Evolutionary conservation across 2,797 vertebrate genomes (phyloP).

Genomic region (Macroramphosus scolopax): DNA sequence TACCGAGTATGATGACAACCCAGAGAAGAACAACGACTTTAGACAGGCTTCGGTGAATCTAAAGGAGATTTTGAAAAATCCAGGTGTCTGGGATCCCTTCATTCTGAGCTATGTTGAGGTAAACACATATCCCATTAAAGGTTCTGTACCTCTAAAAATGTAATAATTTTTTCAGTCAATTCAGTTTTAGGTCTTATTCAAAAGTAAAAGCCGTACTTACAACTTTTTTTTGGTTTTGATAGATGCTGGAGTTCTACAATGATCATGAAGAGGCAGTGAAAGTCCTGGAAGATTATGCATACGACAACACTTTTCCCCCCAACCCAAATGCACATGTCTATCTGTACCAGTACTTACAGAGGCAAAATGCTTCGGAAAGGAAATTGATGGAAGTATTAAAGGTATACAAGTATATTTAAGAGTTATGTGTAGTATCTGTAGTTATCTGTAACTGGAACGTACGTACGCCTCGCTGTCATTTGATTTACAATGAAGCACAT

Average conservation of each 20-base stretch:
- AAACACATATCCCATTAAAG: conserved; percentile 41
- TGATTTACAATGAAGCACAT: neutral
- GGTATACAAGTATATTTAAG: conserved; percentile 64
- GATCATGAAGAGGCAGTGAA: conserved; percentile 74
- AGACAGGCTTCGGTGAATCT: conserved; percentile 83
- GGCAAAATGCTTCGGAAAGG: conserved; percentile 62
- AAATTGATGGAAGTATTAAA: conserved; percentile 79
- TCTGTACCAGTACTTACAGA: conserved; percentile 85
- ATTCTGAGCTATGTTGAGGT: conserved; percentile 87
- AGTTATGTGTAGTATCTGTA: neutral
- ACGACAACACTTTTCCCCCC: conserved; percentile 82
- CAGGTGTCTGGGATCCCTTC: conserved; percentile 93
- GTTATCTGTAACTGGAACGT: no score
- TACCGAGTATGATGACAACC: conserved; percentile 46
- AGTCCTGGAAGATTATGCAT: conserved; percentile 85
- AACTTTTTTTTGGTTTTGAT: conserved; percentile 5
- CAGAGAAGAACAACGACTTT: conserved; percentile 79
- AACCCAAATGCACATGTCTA: conserved; percentile 94
- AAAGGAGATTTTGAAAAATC: conserved; percentile 78
- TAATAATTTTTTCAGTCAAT: neutral
- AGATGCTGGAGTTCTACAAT: conserved; percentile 91
- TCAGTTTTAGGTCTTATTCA: neutral
- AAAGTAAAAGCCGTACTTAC: neutral
- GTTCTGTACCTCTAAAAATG: neutral
- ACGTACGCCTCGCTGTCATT: no score